Base-by-base conservation (phyloP, 2,888 invertebrate species). In the Anaspis maculata region DNA sequence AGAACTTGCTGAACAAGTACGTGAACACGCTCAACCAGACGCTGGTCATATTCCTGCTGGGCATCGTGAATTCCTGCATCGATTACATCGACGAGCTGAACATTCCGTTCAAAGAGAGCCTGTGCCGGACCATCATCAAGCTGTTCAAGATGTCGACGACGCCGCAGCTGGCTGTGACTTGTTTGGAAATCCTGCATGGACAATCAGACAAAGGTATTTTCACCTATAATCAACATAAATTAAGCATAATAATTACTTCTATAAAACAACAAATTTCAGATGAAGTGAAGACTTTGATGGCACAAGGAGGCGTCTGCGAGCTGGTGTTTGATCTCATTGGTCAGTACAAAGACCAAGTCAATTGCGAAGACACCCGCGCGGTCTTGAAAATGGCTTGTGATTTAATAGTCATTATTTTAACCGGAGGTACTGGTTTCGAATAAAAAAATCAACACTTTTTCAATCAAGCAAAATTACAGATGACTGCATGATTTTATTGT, bases 401-500 rank as follows among this genome's bases (percentile, higher is more conserved):
- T 62, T 72, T 91, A 19, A 77, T 91, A 45, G 82, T 90, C 15
- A 73, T 86, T 30, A 79, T 91, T 37, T 68, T 91, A 24, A 89
- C 87, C 34, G 90, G 88, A 67, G 90, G 89, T 88, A 64, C 57
- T 45, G 30, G 7, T 22, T n/a, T 10, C 14, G n/a, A n/a, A n/a
- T n/a, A 14, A 15, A 1, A 9, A 21, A 26, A 15, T 26, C n/a
- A n/a, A n/a, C n/a, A 16, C 29, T 16, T 15, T 34, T 13, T 27
- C 29, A 15, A 28, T 31, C 4, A 15, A 15, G 33, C n/a, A 39
- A n/a, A n/a, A 30, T 59, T 58, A 1, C 56, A 89, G 91, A 91
- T 67, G 82, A 83, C 48, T 86, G 90, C 32, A 91, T 92, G 89
- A 77, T 83, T 46, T 68, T 77, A 30, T 68, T 91, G n/a, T 92